Percentiles rank a stretch among this genome's conserved stretches.
phyloP scores from a whole-genome alignment of 2,113 vertebrate species.

The Coturnix japonica region DNA sequence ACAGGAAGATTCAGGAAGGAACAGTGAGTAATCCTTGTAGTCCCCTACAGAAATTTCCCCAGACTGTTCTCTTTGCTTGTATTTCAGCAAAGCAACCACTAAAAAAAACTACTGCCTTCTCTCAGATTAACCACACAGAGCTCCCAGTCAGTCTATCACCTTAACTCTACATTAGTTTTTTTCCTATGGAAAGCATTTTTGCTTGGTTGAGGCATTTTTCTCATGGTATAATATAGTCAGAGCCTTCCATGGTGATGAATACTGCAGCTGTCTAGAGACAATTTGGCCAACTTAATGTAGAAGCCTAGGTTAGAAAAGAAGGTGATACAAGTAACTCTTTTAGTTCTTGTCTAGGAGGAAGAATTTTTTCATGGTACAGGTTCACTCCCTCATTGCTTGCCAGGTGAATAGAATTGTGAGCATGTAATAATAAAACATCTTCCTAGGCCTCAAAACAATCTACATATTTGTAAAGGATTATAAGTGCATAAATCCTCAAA shows the following conservation, averaged over 20 bases:
- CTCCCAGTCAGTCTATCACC: not conserved
- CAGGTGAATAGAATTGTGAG: not conserved
- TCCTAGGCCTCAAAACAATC: not conserved
- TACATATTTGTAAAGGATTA: not conserved
- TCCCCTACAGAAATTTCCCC: not conserved
- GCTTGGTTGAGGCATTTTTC: not conserved
- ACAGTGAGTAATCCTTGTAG: not conserved
- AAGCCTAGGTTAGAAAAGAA: not conserved
- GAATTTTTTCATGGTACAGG: not conserved
- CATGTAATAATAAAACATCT: not conserved
- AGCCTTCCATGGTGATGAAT: rapidly evolving
- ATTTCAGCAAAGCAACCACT: not conserved
- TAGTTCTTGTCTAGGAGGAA: not conserved
- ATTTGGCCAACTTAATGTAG: not conserved
- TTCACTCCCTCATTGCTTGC: not conserved
- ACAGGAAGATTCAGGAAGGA: not conserved
- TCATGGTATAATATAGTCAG: not conserved
- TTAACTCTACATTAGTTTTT: not conserved
- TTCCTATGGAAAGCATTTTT: not conserved
- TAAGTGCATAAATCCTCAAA: not conserved
- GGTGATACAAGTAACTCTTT: not conserved
- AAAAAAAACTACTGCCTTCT: not conserved
- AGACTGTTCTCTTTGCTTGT: not conserved
- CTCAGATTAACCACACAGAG: not conserved
- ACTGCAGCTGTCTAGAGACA: not conserved